Base-by-base conservation (phyloP, 2,888 invertebrate species). In the Limnephilus marmoratus region DNA sequence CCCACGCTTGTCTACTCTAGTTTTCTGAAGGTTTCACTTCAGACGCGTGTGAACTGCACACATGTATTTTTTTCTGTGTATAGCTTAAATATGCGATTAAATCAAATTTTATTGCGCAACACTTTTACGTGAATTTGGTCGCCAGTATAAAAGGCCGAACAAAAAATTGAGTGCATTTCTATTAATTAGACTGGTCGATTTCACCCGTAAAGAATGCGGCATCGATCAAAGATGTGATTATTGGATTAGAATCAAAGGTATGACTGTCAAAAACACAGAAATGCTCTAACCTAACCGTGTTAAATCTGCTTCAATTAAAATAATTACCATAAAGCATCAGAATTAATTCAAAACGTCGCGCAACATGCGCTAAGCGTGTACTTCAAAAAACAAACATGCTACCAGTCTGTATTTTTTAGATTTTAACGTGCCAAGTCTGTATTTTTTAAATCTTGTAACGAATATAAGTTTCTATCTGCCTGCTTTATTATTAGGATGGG, bases 321-420 rank as follows among this genome's bases (percentile, higher is more conserved):
- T 85, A 85, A 85, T 85, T 85, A 85, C 85, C 41, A 85, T 45
- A 85, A 85, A 85, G 13, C 12, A 29, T 41, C 45, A 3, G 85
- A 24, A 45, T 37, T 24, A 68, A 68, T 68, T 41, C 29, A 85
- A 85, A 41, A 68, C 53, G 53, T 68, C 53, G 53, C 41, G 41
- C 41, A 85, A 85, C 85, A 85, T 85, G 85, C 85, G 85, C 85
- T 41, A 41, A 41, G 85, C 85, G 85, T 12, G 37, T n/a, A n/a
- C 85, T 68, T 5, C 24, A 5, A 68, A 68, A 68, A 24, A 18
- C 53, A 68, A 68, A 68, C 7, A 68, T 68, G 24, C 53, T 68
- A 18, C 53, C 18, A 18, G 53, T 5, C 7, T 7, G 53, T 68
- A 68, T 68, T 68, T 68, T 68, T 68, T 68, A 18, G 1, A 68